Conservation (phyloP, 2,888 invertebrate species). For the Eucera pruinosa region DNA sequence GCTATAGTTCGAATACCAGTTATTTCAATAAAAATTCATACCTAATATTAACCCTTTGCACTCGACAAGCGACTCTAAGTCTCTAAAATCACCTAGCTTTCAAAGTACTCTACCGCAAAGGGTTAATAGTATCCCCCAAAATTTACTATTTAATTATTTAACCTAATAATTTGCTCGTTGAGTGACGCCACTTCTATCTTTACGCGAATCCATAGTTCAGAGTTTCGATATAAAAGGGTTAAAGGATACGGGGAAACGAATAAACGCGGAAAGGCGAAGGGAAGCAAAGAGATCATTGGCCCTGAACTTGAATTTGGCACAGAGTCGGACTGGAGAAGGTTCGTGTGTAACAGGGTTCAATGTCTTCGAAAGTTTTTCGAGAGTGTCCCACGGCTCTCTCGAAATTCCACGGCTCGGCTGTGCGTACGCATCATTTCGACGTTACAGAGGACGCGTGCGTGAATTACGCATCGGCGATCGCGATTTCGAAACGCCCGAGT, state of each 20-base stretch:
- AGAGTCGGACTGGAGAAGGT: conserved; percentile 29
- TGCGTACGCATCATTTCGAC: conserved; percentile 48
- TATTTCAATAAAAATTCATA: too few relatives aligned
- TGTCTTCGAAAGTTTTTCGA: conserved; percentile 79
- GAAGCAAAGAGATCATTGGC: conserved; percentile 40
- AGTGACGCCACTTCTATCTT: too few relatives aligned
- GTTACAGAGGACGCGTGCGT: conserved; percentile 58
- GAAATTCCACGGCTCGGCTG: conserved; percentile 72
- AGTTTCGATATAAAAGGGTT: too few relatives aligned
- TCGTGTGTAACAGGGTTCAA: conserved; percentile 72
- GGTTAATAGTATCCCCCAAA: too few relatives aligned
- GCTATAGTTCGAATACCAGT: too few relatives aligned
- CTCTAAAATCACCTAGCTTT: too few relatives aligned
- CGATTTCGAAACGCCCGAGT: conserved; percentile 70
- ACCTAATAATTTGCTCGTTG: too few relatives aligned
- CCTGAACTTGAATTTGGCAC: conserved; percentile 77
- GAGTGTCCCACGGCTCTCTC: conserved; percentile 70
- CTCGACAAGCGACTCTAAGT: too few relatives aligned
- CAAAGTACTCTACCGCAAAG: too few relatives aligned
- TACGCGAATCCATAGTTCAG: too few relatives aligned
- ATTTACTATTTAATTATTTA: too few relatives aligned
- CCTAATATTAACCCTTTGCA: too few relatives aligned
- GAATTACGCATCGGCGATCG: conserved; percentile 70
- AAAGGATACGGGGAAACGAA: not conserved
- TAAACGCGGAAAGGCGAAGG: not conserved